Base-by-base conservation (phyloP, 2,888 invertebrate species). In the Leptopterna dolabrata region DNA sequence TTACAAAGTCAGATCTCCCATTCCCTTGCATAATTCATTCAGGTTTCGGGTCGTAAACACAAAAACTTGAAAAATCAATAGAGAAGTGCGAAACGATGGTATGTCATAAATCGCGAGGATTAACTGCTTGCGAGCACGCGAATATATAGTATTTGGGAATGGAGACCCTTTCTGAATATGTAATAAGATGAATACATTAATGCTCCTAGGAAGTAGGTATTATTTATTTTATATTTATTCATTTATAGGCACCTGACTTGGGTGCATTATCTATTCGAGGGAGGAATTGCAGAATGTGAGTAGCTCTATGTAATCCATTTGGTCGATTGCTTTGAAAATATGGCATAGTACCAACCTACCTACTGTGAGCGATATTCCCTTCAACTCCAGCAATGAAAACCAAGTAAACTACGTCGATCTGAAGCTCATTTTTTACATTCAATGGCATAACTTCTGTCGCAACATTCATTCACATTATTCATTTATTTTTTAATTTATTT, bases 71-170 rank as follows among this genome's bases (percentile, higher is more conserved):
- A 45, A 78, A 78, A 78, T 78, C 78, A 78, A 78, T 78, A 45
- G 78, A 78, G 78, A 78, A 78, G 78, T 78, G 81, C 81, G 81
- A 81, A 81, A 55, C 81, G 81, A 36, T 81, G 81, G 81, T 81
- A 81, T 81, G 47, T 81, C 81, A 81, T 81, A 81, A 81, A 81
- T 81, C 81, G 47, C 30, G 24, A 81, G 81, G 81, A 81, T 81
- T 81, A 81, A 81, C 81, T 63, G 81, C 30, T 51, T 36, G 29
- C 81, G 27, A 19, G 81, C 81, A 81, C 81, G 81, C 81, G 81
- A 81, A 81, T 55, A 81, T 81, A 81, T 81, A 81, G 81, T 81
- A 63, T 51, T 81, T 55, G 51, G 81, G 81, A 81, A 81, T 81
- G 27, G 81, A 81, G 43, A 81, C 51, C 81, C 81, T 51, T 55